phyloP scores from a whole-genome alignment of 2,797 vertebrate species.

The Pipistrellus pygmaeus region DNA sequence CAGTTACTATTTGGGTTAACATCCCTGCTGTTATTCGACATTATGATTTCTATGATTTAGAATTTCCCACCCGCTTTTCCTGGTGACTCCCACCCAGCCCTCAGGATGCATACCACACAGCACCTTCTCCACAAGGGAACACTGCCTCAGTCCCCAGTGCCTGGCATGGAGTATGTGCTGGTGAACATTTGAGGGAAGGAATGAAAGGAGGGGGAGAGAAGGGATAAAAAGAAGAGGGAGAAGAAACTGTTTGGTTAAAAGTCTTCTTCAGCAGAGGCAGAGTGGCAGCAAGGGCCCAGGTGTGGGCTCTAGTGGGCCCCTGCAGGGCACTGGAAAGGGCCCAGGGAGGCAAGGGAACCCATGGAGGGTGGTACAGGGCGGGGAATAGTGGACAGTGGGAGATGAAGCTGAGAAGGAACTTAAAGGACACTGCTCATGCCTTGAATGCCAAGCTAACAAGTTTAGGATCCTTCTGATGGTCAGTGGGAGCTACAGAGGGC shows the following conservation, averaged over 20 bases:
- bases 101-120: neutral
- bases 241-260: neutral
- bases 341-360: neutral
- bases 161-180: neutral
- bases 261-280: neutral
- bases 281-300: neutral
- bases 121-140: neutral
- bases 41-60: neutral
- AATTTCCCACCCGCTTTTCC: neutral
- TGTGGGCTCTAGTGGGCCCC: neutral
- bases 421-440: neutral
- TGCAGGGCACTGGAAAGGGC: neutral
- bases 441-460: neutral
- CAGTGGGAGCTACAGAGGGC: neutral
- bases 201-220: accelerated
- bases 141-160: no score
- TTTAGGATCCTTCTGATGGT: neutral
- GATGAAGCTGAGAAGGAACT: neutral
- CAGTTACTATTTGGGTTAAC: neutral
- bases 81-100: neutral
- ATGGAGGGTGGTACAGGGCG: accelerated
- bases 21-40: neutral
- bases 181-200: neutral
- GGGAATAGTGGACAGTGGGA: neutral
- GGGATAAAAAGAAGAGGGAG: neutral